phyloP scores from a whole-genome alignment of 2,797 vertebrate genomes.

The Pygocentrus nattereri region DNA sequence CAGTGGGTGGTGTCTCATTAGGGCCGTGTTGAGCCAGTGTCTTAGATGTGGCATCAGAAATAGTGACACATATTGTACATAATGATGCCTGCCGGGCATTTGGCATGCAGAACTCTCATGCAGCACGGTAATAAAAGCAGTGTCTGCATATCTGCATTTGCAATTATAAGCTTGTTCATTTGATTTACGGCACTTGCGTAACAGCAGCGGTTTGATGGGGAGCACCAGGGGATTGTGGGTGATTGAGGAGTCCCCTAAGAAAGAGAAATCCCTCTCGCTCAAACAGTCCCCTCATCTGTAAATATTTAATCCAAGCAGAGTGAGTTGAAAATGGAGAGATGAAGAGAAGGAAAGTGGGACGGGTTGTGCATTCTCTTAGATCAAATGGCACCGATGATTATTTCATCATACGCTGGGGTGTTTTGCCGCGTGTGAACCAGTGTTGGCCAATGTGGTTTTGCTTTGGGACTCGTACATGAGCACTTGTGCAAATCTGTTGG shows the following conservation, averaged over 20 bases:
- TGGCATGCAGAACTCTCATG: slow-evolving; percentile 67
- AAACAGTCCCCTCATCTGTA: slow-evolving; percentile 64
- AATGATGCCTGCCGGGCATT: slow-evolving; percentile 78
- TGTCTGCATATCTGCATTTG: slow-evolving; percentile 28
- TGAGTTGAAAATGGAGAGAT: slow-evolving; percentile 58
- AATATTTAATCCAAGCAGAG: slow-evolving; percentile 75
- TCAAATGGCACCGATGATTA: slow-evolving; percentile 76
- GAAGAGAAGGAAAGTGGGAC: slow-evolving; percentile 68
- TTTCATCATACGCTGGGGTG: slow-evolving; percentile 72
- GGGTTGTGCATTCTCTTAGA: slow-evolving; percentile 80
- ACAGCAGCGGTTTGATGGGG: slow-evolving; percentile 6
- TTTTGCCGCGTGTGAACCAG: slow-evolving; percentile 18
- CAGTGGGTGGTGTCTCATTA: slow-evolving; percentile 71
- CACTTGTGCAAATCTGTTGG: slow-evolving; percentile 1
- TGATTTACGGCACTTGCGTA: slow-evolving; percentile 16
- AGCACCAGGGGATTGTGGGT: slow-evolving; percentile 44
- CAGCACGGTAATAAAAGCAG: slow-evolving; percentile 68
- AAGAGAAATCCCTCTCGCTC: slow-evolving; percentile 48
- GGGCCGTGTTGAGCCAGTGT: slow-evolving; percentile 71
- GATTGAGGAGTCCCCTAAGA: slow-evolving; percentile 34
- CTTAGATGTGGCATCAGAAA: slow-evolving; percentile 62
- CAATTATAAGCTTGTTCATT: slow-evolving; percentile 9
- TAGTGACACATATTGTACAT: slow-evolving; percentile 60
- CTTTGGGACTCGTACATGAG: slow-evolving; percentile 9
- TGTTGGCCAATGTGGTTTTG: slow-evolving; percentile 9